Percentiles rank a stretch among this genome's conserved stretches.
Conservation (phyloP, 2,888 invertebrate species). For the Drosophila meridiana region DNA sequence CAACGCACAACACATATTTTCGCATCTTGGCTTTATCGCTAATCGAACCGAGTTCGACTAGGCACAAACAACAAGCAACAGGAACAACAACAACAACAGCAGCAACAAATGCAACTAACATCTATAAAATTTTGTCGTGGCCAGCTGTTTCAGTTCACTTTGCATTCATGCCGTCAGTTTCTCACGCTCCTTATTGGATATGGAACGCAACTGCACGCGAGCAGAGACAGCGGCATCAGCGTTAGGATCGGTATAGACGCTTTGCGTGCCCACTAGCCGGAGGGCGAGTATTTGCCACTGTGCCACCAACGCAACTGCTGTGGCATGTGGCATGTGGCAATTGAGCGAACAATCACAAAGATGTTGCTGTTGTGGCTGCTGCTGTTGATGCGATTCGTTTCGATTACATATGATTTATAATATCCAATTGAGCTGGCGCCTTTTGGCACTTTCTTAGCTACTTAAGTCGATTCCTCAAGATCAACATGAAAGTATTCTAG, state of each 20-base stretch:
- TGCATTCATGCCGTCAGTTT: constrained; percentile 76
- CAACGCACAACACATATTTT: constrained; percentile 52
- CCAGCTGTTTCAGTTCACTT: constrained; percentile 63
- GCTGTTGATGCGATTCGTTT: constrained; percentile 44
- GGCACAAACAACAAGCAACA: constrained; percentile 27
- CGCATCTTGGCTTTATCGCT: constrained; percentile 74
- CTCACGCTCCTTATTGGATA: constrained; percentile 83
- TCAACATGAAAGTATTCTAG: background rate
- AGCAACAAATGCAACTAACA: constrained; percentile 50
- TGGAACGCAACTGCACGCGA: constrained; percentile 81
- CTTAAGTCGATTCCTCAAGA: constrained; percentile 21
- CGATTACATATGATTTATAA: constrained; percentile 57
- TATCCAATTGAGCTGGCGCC: constrained; percentile 58
- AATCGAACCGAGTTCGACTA: constrained; percentile 66
- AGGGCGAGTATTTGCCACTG: constrained; percentile 68
- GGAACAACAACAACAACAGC: constrained; percentile 10
- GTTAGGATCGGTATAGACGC: constrained; percentile 31
- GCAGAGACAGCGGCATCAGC: constrained; percentile 40
- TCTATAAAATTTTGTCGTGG: constrained; percentile 72
- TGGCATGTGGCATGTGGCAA: constrained; percentile 56
- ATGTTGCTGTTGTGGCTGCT: constrained; percentile 42
- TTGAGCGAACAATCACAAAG: constrained; percentile 50
- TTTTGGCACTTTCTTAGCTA: constrained; percentile 34
- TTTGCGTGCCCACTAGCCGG: constrained; percentile 69
- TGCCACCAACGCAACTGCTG: constrained; percentile 72